Base-by-base conservation (phyloP, 2,113 vertebrate species). In the Chionomys nivalis region DNA sequence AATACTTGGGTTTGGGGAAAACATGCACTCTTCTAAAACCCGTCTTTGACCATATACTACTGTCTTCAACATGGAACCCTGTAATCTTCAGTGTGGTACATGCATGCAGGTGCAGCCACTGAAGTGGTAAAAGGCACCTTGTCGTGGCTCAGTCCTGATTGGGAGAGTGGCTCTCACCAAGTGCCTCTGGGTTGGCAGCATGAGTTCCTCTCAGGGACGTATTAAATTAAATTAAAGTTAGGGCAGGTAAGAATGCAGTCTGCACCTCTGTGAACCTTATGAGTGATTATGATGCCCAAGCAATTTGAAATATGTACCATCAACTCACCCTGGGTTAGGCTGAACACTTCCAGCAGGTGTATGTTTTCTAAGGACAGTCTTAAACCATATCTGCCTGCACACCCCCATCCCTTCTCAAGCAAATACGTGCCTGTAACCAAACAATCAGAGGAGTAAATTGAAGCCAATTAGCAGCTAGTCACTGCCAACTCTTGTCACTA, bases 391-490 rank as follows among this genome's bases (percentile, higher is more conserved):
- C 1, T n/a, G 65, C 94, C 66, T 58, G 17, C 5, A 19, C 82
- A 66, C 82, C 61, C 49, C 73, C 79, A 52, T 95, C 63, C 36
- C 47, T 93, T 94, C 90, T 93, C 92, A 87, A 76, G 81, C 94
- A 94, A 94, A 89, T 47, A 63, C 78, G 58, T 96, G 96, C 95
- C 96, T 98, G 96, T 95, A 94, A 97, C 97, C 97, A 97, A 93
- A 97, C 85, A 98, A 96, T 96, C 97, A 92, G 96, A 97, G 94
- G 89, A 94, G 88, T 97, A 96, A 97, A 96, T 96, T 97, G 97
- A 98, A 98, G 97, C 97, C 82, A 98, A 94, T 95, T 68, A 28
- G 87, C 89, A 94, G 91, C 94, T 96, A 98, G 93, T 98, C 96
- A 97, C 96, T 97, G 98, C 91, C 97, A 98, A 94, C 49, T 5